Percentiles rank a stretch among this genome's conserved stretches.
phyloP scores from a whole-genome alignment of 2,888 invertebrate genomes.

The Rhaphigaster nebulosa region DNA sequence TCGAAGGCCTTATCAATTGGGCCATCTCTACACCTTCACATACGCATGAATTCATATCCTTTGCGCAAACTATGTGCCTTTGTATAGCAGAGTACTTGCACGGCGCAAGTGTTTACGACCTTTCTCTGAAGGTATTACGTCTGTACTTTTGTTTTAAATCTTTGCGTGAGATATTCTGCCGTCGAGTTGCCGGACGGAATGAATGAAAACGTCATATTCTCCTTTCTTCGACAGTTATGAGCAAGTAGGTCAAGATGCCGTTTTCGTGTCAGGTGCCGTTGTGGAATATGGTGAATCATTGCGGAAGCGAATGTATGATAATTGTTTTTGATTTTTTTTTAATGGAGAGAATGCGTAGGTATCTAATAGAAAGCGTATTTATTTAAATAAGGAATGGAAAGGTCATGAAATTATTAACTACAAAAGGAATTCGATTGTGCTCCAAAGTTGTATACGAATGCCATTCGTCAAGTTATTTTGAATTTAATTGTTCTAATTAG shows the following conservation, averaged over 20 bases:
- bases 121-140: neutral
- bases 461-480: too few relatives aligned
- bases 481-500: too few relatives aligned
- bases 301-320: neutral
- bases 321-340: neutral
- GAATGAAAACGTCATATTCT: neutral
- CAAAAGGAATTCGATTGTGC: too few relatives aligned
- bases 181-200: neutral
- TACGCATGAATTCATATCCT: neutral
- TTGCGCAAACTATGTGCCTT: neutral
- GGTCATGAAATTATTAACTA: too few relatives aligned
- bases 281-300: neutral
- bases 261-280: neutral
- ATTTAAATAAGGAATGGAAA: neutral
- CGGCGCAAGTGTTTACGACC: neutral
- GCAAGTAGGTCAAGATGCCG: conserved; percentile 5
- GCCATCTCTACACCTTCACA: conserved; percentile 39
- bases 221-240: neutral
- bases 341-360: neutral
- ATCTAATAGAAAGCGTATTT: neutral
- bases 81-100: neutral
- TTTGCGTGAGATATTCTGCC: neutral
- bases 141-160: neutral
- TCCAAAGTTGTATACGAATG: too few relatives aligned
- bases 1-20: conserved; percentile 39